Percentiles rank a stretch among this genome's conserved stretches.
Evolutionary conservation across 1,140 invertebrate genomes (phyloP).

Genomic region (Solenopsis invicta): DNA sequence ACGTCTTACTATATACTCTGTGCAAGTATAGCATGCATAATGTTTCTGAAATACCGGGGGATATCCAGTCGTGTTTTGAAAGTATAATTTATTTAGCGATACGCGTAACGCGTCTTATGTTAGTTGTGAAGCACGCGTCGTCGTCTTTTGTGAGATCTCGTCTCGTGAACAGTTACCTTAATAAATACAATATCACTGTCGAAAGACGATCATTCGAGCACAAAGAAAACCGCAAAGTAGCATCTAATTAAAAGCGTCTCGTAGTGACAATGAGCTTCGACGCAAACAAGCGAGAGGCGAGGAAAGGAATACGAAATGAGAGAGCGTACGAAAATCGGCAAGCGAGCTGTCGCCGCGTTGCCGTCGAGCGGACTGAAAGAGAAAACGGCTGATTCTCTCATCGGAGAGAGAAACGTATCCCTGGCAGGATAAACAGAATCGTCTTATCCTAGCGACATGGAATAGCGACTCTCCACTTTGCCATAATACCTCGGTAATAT

Average conservation of each 20-base stretch:
- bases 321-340: slow-evolving; percentile 22
- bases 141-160: not conserved
- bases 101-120: not conserved
- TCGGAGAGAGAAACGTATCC: slow-evolving; percentile 53
- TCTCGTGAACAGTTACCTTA: not conserved
- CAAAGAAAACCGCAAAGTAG: not conserved
- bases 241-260: slow-evolving; percentile 37
- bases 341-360: not conserved
- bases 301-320: slow-evolving; percentile 40
- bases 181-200: slow-evolving; percentile 34
- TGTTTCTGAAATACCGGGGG: not conserved
- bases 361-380: not conserved
- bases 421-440: slow-evolving; percentile 54
- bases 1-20: not conserved
- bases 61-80: not conserved
- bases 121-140: not conserved
- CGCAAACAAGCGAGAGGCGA: slow-evolving; percentile 3
- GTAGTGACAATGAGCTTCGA: slow-evolving; percentile 9
- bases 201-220: not conserved
- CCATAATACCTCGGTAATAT: slow-evolving; percentile 54
- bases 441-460: slow-evolving; percentile 54
- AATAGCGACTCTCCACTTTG: slow-evolving; percentile 39
- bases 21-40: not conserved
- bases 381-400: slow-evolving; percentile 16
- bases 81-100: slow-evolving; percentile 38